Evolutionary conservation across 2,888 invertebrate genomes (phyloP), one percentile per base, ranked within the genome.

Genomic region (Tineola bisselliella): DNA sequence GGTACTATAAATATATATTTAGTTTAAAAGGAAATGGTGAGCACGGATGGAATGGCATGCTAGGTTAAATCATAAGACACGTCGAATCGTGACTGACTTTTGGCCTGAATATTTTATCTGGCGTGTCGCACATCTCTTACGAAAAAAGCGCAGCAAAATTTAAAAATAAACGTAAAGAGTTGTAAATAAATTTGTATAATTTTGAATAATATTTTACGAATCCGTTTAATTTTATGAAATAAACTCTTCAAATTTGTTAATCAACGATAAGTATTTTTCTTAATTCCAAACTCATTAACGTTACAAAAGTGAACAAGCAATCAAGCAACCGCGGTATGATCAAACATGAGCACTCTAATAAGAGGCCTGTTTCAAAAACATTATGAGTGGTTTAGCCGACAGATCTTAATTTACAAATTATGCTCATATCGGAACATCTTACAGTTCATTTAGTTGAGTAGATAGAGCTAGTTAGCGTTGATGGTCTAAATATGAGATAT

Each of bases 41-140:
- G 15, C 13, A 48, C 48, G 48, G 15, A 5, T n/a, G 15, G 48
- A 48, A 48, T 48, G 48, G 48, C 58, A 33, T 58, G 58, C 58
- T 33, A 31, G n/a, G 54, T 8, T 54, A 25, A 58, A 31, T 58
- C 33, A 58, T 58, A 58, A 58, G 58, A 58, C 30, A 58, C 58
- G 33, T 33, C 33, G 31, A 33, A 44, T 81, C 83, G 83, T 84
- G 83, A 81, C 83, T 84, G 82, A 83, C 83, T 81, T 79, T 81
- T 82, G 82, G 75, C 81, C 81, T 82, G 81, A 79, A 82, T 84
- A 82, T 81, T 81, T 83, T 76, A 81, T 75, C 64, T 68, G 67
- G 73, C 73, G 73, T 73, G 72, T 57, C 71, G 69, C 72, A 44
- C 18, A 60, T 56, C 31, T 67, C 66, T 73, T 72, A 72, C 25